These are phyloP conservation scores for Osmerus mordax DNA, from an alignment of 2,113 vertebrate genomes.

Conservation along the genomic window DNA sequence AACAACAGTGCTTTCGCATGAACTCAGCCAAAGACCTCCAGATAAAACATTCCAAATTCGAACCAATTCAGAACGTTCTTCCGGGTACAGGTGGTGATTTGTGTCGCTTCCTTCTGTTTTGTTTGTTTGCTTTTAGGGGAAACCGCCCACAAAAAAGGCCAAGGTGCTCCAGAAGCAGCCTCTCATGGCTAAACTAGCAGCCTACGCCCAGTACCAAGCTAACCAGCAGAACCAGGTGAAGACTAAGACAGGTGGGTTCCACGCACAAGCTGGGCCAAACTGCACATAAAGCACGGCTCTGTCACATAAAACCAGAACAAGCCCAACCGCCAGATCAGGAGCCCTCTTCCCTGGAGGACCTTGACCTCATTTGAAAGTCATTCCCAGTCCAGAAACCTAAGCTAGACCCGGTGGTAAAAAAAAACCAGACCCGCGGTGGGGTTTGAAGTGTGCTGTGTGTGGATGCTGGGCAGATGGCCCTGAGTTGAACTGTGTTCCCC, in stretches of 20 bases:
- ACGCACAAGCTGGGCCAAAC: too few species aligned
- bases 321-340: too few species aligned
- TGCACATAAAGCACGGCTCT: too few species aligned
- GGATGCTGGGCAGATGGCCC: too few species aligned
- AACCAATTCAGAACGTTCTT: background rate
- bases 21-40: background rate
- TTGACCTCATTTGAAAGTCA: too few species aligned
- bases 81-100: background rate
- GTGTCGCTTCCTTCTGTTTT: slow-evolving; percentile 34
- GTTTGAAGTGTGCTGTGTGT: too few species aligned
- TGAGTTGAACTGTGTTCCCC: too few species aligned
- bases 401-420: too few species aligned
- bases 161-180: slow-evolving; percentile 96
- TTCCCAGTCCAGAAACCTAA: too few species aligned
- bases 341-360: too few species aligned
- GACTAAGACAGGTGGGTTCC: slow-evolving; percentile 79
- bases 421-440: too few species aligned
- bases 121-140: slow-evolving; percentile 76
- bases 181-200: slow-evolving; percentile 88
- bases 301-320: too few species aligned
- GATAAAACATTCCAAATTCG: background rate
- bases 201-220: slow-evolving; percentile 87
- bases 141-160: slow-evolving; percentile 93
- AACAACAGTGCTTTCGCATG: slow-evolving; percentile 1
- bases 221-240: slow-evolving; percentile 86